Evolutionary conservation across 2,113 vertebrate genomes (phyloP).

Genomic region (Spermophilus dauricus): DNA sequence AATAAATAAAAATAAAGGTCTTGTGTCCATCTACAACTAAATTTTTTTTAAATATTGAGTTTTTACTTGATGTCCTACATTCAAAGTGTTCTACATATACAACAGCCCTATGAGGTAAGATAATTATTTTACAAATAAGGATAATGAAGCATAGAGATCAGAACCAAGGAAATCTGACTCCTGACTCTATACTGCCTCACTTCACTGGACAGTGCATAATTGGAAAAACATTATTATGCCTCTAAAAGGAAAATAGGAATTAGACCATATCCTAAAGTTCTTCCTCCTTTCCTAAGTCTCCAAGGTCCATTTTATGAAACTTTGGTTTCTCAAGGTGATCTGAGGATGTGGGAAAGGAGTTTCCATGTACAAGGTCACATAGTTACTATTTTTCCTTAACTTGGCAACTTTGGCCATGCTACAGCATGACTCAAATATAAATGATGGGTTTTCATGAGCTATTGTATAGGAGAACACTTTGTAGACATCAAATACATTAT

Average conservation of each 20-base stretch:
- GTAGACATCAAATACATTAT: neutral
- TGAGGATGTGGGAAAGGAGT: neutral
- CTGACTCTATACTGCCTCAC: neutral
- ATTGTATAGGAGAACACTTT: neutral
- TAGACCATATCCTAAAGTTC: slow-evolving; percentile 4
- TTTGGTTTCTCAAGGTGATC: neutral
- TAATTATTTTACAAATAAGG: slow-evolving; percentile 29
- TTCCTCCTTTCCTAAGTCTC: slow-evolving; percentile 5
- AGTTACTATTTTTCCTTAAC: neutral
- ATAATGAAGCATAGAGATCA: slow-evolving; percentile 34
- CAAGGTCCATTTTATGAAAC: neutral
- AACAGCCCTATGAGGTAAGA: neutral
- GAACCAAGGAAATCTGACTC: slow-evolving; percentile 37
- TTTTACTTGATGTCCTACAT: slow-evolving; percentile 2
- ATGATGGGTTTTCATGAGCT: slow-evolving; percentile 26
- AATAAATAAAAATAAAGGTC: too few species aligned
- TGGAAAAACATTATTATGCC: slow-evolving; percentile 42
- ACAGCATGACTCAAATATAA: neutral
- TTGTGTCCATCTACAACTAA: too few species aligned
- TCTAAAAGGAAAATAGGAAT: neutral
- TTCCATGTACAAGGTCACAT: neutral
- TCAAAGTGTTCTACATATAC: neutral
- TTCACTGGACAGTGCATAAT: neutral
- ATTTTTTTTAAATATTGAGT: neutral
- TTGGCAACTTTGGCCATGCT: neutral